Evolutionary conservation across 2,113 vertebrate species (phyloP).

Genomic region (Nicator chloris): DNA sequence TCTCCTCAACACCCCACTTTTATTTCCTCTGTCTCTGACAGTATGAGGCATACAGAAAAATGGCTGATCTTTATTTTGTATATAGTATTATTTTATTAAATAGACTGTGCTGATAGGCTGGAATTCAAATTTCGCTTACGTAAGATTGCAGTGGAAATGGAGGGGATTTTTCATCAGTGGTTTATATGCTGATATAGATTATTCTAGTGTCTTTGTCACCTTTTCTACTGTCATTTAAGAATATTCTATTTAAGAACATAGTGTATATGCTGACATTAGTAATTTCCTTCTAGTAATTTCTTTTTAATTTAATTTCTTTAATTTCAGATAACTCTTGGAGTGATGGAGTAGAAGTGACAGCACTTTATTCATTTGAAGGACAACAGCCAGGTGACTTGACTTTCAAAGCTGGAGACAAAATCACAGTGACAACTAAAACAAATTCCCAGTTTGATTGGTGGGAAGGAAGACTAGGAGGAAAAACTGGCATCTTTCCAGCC

Average conservation of each 20-base stretch:
- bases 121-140: not conserved
- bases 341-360: slow-evolving; percentile 73
- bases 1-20: not conserved
- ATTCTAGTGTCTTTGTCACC: not conserved
- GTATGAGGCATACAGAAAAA: not conserved
- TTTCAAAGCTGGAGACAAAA: slow-evolving; percentile 86
- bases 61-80: not conserved
- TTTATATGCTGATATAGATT: not conserved
- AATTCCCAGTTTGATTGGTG: slow-evolving; percentile 95
- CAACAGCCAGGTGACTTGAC: slow-evolving; percentile 90
- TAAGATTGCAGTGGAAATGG: not conserved
- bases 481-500: slow-evolving; percentile 94
- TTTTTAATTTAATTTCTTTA: not conserved
- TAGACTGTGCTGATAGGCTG: not conserved
- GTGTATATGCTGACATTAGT: not conserved
- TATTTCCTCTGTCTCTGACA: not conserved
- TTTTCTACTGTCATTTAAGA: not conserved
- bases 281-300: not conserved
- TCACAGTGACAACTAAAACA: slow-evolving; percentile 85
- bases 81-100: not conserved
- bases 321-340: slow-evolving; percentile 46
- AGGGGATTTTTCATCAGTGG: rapidly evolving
- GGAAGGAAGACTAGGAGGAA: slow-evolving; percentile 84
- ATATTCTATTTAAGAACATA: not conserved
- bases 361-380: slow-evolving; percentile 82